A percentile compares a stretch with the other conserved stretches of the same genome.
Conservation (phyloP, 1,140 invertebrate species). For the Caligus rogercresseyi region DNA sequence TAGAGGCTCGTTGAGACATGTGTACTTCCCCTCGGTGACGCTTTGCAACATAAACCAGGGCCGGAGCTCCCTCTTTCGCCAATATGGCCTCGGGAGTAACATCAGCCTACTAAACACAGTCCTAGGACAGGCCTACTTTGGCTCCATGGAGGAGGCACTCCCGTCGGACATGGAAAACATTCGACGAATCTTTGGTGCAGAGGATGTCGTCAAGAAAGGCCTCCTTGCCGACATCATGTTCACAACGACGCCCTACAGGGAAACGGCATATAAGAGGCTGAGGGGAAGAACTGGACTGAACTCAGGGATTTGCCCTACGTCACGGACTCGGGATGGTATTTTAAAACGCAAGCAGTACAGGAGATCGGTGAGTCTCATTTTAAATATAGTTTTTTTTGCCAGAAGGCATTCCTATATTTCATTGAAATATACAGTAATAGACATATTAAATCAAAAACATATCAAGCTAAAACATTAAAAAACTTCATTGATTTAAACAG, state of each 20-base stretch:
- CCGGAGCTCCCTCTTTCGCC: conserved; percentile 10
- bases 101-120: conserved; percentile 1
- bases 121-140: conserved; percentile 14
- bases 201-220: conserved; percentile 5
- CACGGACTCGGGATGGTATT: conserved; percentile 13
- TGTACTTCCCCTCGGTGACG: conserved; percentile 9
- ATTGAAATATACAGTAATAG: too few relatives aligned
- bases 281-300: not conserved
- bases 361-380: conserved; percentile 16
- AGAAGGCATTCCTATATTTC: too few relatives aligned
- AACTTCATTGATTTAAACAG: too few relatives aligned
- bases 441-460: too few relatives aligned
- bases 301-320: not conserved
- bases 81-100: not conserved
- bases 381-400: too few relatives aligned
- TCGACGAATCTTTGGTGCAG: not conserved
- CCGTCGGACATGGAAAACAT: not conserved
- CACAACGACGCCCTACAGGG: not conserved
- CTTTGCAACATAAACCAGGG: conserved; percentile 18
- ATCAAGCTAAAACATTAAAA: too few relatives aligned
- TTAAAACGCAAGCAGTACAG: conserved; percentile 14
- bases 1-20: conserved; percentile 7
- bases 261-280: not conserved
- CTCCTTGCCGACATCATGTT: conserved; percentile 13
- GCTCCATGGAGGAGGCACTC: not conserved